Conservation (phyloP, 2,888 invertebrate species). For the Apocheima hispidaria region DNA sequence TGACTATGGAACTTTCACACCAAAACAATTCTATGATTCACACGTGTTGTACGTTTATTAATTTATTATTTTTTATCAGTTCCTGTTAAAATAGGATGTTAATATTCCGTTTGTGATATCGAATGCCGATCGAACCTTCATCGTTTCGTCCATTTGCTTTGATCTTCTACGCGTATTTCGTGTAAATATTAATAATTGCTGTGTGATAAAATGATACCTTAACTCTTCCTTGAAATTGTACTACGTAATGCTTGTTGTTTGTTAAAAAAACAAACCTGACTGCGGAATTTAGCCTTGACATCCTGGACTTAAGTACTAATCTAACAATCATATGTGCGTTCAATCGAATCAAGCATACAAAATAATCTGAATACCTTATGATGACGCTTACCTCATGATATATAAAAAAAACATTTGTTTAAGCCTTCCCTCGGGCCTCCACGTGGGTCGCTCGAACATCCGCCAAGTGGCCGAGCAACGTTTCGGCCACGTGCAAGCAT, state of each 20-base stretch:
- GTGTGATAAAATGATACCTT: neutral
- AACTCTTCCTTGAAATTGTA: neutral
- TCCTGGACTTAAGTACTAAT: too few species aligned
- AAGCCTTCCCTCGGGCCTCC: conserved; percentile 87
- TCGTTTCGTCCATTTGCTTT: neutral
- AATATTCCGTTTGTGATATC: neutral
- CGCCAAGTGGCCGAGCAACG: conserved; percentile 97
- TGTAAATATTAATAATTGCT: neutral
- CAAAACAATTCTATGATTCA: neutral
- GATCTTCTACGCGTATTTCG: neutral
- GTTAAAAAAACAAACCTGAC: too few species aligned
- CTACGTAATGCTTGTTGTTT: too few species aligned
- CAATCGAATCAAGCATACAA: too few species aligned
- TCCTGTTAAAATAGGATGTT: conserved; percentile 4
- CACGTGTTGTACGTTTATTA: conserved; percentile 1
- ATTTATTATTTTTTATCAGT: conserved; percentile 19
- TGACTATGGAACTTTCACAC: neutral
- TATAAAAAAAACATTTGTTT: too few species aligned
- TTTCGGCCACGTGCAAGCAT: conserved; percentile 95
- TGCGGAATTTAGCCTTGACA: too few species aligned
- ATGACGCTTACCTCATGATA: too few species aligned
- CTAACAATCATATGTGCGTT: too few species aligned
- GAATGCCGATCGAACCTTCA: neutral
- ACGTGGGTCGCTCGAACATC: conserved; percentile 96
- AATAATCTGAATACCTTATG: too few species aligned